A percentile compares a stretch with the other conserved stretches of the same genome.
Evolutionary conservation across 2,113 vertebrate species (phyloP).

Genomic region (Ploceus nigricollis): DNA sequence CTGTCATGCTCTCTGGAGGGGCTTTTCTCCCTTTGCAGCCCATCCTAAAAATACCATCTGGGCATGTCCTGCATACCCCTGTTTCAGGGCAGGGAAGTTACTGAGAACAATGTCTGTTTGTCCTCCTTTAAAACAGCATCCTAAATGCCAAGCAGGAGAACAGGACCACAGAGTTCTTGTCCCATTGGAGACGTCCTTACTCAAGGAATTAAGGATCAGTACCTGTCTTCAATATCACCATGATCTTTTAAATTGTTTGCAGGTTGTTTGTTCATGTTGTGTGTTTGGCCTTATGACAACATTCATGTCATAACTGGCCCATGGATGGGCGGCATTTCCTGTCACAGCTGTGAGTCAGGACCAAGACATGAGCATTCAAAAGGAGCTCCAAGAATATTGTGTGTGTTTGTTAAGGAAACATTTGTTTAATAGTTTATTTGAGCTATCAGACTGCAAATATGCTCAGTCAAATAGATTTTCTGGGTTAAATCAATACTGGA

Average conservation of each 20-base stretch:
- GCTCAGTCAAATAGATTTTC: neutral
- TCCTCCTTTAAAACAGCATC: neutral
- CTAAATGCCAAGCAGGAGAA: neutral
- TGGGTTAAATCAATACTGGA: neutral
- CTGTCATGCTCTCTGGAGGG: neutral
- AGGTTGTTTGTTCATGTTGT: neutral
- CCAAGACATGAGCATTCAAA: neutral
- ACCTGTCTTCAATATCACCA: neutral
- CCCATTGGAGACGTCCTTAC: neutral
- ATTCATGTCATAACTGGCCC: neutral
- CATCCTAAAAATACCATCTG: neutral
- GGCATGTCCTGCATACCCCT: neutral
- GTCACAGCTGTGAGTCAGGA: neutral
- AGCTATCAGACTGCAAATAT: neutral
- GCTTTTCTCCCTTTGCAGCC: neutral
- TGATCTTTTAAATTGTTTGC: neutral
- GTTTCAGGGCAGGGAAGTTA: fast-evolving
- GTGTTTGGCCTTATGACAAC: neutral
- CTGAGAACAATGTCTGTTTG: neutral
- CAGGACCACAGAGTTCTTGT: neutral
- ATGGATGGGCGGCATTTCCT: neutral
- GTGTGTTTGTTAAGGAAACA: neutral
- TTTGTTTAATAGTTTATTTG: neutral
- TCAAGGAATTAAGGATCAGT: neutral
- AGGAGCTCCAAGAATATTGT: neutral